Base-by-base conservation (phyloP, 2,888 invertebrate genomes). In the Unio pictorum region DNA sequence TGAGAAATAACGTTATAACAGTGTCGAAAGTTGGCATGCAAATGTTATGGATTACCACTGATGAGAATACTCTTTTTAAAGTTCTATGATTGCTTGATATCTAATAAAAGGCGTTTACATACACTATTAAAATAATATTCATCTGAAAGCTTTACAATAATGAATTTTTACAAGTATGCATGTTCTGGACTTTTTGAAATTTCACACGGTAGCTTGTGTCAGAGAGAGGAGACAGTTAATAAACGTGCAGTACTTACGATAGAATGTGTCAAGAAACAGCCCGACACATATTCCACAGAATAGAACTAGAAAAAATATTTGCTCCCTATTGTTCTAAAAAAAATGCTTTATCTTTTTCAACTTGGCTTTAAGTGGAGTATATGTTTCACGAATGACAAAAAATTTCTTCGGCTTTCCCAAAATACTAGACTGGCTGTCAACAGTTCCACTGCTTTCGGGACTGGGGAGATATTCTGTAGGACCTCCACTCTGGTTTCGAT, bases 241-340 rank as follows among this genome's bases (percentile, higher is more conserved):
- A 23, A 57, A 8, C 0, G 8, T 20, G 28, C 8, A 55, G 23
- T 57, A 91, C 91, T 91, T 89, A 93, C 93, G 91, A 81, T 93
- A 93, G 64, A 92, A 92, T 78, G 93, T 87, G 84, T 93, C 93
- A 1, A 91, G 90, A 84, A 93, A 93, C 74, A 93, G 90, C n/a
- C 90, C 91, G 45, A 91, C 69, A 58, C 92, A 86, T 7, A 93
- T 89, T 18, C 92, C 84, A 30, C 92, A 93, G 84, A 92, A 93
- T 45, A 93, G 81, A 34, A 91, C 86, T 15, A 91, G 79, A 91
- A 92, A 93, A 85, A 93, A 93, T 72, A 93, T 91, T 81, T 92
- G 91, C 71, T 91, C 90, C 18, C 91, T 88, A 77, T 92, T 91
- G 80, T 92, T 90, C 84, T 92, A 92, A 30, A 92, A 86, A 76